Conservation (phyloP, 2,113 vertebrate genomes). For the Chionis minor region DNA sequence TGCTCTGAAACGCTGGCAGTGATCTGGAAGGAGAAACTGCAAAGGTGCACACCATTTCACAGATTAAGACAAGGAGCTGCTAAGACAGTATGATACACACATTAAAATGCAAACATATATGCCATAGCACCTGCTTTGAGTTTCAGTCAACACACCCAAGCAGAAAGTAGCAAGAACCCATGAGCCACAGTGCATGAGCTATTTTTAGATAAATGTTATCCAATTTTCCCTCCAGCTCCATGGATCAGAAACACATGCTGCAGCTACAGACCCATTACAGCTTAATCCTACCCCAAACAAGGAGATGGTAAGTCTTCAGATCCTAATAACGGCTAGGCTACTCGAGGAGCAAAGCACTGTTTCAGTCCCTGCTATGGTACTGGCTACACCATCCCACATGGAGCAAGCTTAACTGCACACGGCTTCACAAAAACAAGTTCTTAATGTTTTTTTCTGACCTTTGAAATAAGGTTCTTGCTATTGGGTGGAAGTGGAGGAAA, state of each 20-base stretch:
- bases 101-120: neutral
- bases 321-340: neutral
- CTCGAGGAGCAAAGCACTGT: neutral
- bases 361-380: neutral
- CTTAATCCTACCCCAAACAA: neutral
- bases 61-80: neutral
- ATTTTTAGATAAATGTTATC: neutral
- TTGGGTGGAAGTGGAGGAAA: neutral
- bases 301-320: neutral
- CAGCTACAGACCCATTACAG: neutral
- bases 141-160: neutral
- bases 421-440: neutral
- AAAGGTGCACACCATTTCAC: neutral
- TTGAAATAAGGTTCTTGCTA: neutral
- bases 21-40: neutral
- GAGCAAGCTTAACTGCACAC: neutral
- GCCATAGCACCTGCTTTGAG: neutral
- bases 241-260: constrained; percentile 41
- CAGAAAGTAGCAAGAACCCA: neutral
- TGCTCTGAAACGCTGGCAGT: neutral
- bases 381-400: neutral
- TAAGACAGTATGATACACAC: neutral
- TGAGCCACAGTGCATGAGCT: neutral
- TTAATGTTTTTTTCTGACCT: neutral
- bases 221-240: neutral